Evolutionary conservation across 2,888 invertebrate genomes (phyloP), one percentile per base, ranked within the genome.

Genomic region (Andrena fulva): DNA sequence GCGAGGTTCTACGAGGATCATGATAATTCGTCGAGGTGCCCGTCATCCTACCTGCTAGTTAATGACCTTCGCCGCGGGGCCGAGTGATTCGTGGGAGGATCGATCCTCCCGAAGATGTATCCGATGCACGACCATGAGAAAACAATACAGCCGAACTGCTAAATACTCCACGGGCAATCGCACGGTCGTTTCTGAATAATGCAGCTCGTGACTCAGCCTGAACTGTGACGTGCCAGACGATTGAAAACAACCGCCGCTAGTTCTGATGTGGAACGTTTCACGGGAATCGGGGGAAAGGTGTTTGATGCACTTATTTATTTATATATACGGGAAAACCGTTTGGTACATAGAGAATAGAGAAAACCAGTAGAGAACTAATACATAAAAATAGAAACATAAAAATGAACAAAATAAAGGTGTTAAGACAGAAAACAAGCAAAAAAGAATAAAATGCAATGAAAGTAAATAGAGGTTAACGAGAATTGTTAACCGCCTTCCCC

Each of bases 31-130:
- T 77, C 81, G 67, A 66, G 83, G 83, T 87, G 68, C 82, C 79
- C 69, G 80, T 89, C 85, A 62, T 79, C 79, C 80, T 85, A 87
- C 84, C 89, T 87, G 86, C 78, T 71, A 42, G 77, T 89, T 85
- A 54, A 89, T 79, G 86, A 82, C 85, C 81, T 77, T 81, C 74
- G 82, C 82, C 89, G 31, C 60, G 70, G 87, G 87, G 84, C 74
- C 85, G 82, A 75, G 77, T 79, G 86, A 90, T 86, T 88, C 91
- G 90, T 90, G 90, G 89, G 91, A 91, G 91, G 89, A 87, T 89
- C 86, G 85, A 85, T 85, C 84, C 84, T 59, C 63, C 29, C 7
- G 24, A 70, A 68, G 54, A 70, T 42, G 81, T 69, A 77, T 66
- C 82, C 81, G 64, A 73, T 80, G 48, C 74, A 78, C 73, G 66